Evolutionary conservation across 2,888 invertebrate species (phyloP).

Genomic region (Scaeva pyrastri): DNA sequence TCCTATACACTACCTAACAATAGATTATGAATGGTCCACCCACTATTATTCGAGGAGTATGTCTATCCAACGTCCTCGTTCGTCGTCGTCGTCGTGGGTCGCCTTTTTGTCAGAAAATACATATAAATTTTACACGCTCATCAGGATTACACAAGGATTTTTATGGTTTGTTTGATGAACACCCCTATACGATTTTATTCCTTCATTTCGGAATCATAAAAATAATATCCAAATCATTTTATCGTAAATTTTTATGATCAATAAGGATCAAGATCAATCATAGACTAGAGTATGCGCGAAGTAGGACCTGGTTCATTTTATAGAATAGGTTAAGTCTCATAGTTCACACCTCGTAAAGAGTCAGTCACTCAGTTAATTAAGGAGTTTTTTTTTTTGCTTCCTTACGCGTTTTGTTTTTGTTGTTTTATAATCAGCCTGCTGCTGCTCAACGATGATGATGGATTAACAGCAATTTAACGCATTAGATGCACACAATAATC

Average conservation of each 20-base stretch:
- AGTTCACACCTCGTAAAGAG: conserved; percentile 57
- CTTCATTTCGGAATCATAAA: neutral
- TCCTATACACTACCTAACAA: conserved; percentile 36
- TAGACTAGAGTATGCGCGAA: conserved; percentile 13
- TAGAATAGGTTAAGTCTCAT: neutral
- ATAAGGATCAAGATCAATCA: conserved; percentile 63
- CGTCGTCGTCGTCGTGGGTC: neutral
- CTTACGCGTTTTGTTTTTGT: neutral
- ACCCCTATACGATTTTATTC: conserved; percentile 43
- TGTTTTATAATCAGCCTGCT: conserved; percentile 24
- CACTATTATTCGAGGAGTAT: conserved; percentile 3
- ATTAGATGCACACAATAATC: conserved; percentile 72
- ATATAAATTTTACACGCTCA: conserved; percentile 73
- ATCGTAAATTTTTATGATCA: conserved; percentile 19
- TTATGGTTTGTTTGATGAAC: conserved; percentile 55
- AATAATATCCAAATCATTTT: neutral
- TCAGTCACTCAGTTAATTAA: conserved; percentile 48
- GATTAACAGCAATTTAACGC: conserved; percentile 66
- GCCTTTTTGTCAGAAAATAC: conserved; percentile 44
- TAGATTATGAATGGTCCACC: conserved; percentile 49
- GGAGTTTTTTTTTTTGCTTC: conserved; percentile 46
- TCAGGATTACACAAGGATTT: conserved; percentile 65
- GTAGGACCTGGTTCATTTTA: neutral
- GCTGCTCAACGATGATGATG: conserved; percentile 41
- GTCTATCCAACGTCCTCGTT: neutral